Evolutionary conservation across 2,113 vertebrate species (phyloP).

Genomic region (Tretioscincus oriximinensis): DNA sequence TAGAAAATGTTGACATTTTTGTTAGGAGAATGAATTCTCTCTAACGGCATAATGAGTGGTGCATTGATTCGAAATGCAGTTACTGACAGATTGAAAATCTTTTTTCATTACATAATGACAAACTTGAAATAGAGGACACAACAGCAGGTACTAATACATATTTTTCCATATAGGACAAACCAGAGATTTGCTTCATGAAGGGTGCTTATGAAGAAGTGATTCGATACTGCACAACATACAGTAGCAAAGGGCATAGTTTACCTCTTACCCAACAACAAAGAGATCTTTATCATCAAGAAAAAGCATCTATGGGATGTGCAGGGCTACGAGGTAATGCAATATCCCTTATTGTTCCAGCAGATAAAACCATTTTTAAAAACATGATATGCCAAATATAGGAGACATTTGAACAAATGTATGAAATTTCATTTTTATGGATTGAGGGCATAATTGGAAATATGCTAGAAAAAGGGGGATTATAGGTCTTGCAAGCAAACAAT

Average conservation of each 20-base stretch:
- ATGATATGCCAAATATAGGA: background rate
- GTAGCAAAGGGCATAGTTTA: constrained; percentile 79
- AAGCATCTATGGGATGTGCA: constrained; percentile 88
- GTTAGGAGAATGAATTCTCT: background rate
- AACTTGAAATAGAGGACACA: background rate
- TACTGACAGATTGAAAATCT: background rate
- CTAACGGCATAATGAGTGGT: background rate
- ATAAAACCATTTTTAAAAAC: background rate
- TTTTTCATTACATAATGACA: constrained; percentile 3
- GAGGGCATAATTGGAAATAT: too few species aligned
- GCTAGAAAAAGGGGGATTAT: too few species aligned
- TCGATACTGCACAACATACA: constrained; percentile 85
- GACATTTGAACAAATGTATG: background rate
- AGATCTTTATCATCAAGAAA: constrained; percentile 91
- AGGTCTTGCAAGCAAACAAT: too few species aligned
- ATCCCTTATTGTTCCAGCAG: background rate
- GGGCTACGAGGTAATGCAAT: constrained; percentile 86
- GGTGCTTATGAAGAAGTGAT: constrained; percentile 95
- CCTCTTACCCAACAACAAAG: constrained; percentile 86
- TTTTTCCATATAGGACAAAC: constrained; percentile 79
- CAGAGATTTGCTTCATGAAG: constrained; percentile 89
- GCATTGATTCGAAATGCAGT: background rate
- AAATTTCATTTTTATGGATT: background rate
- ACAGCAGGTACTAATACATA: background rate
- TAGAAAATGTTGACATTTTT: background rate